Evolutionary conservation across 92 coral and sea anemone genomes (phyloP).

Genomic region (Bergia puertoricense): DNA sequence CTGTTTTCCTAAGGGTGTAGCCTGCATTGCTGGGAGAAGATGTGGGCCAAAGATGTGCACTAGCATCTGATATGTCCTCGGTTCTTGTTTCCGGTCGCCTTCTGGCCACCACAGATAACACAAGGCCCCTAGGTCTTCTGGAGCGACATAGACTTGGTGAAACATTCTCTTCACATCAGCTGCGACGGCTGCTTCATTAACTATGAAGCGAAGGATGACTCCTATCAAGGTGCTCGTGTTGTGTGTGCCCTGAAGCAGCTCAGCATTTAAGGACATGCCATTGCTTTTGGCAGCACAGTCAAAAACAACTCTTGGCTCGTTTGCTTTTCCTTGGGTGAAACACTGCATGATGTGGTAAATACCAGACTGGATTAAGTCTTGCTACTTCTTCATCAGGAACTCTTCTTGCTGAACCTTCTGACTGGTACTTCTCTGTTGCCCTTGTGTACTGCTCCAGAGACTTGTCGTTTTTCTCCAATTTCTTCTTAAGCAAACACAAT

Average conservation of each 20-base stretch:
- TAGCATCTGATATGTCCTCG: too few species aligned
- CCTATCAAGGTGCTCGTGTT: slow-evolving; percentile 70
- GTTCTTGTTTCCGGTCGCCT: too few species aligned
- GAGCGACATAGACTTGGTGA: too few species aligned
- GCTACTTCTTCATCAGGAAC: not conserved
- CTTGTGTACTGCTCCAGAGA: slow-evolving; percentile 52
- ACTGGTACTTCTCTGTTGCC: slow-evolving; percentile 64
- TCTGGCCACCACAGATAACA: too few species aligned
- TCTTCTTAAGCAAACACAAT: slow-evolving; percentile 59
- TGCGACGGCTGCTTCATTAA: slow-evolving; percentile 7
- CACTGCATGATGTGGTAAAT: not conserved
- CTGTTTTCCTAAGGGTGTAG: not conserved
- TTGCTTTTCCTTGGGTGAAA: not conserved
- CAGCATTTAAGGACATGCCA: slow-evolving; percentile 53
- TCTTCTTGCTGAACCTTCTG: slow-evolving; percentile 63
- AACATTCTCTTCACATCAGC: too few species aligned
- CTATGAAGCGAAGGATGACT: slow-evolving; percentile 61
- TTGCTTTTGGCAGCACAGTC: too few species aligned
- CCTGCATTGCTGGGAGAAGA: too few species aligned
- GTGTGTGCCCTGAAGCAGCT: slow-evolving; percentile 62
- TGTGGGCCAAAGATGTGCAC: too few species aligned
- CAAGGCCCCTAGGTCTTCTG: too few species aligned
- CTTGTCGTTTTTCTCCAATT: slow-evolving; percentile 58
- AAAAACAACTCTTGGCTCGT: too few species aligned
- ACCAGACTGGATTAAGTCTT: slow-evolving; percentile 63